Conservation (phyloP, 1,140 invertebrate species). For the Drosophila orosa region DNA sequence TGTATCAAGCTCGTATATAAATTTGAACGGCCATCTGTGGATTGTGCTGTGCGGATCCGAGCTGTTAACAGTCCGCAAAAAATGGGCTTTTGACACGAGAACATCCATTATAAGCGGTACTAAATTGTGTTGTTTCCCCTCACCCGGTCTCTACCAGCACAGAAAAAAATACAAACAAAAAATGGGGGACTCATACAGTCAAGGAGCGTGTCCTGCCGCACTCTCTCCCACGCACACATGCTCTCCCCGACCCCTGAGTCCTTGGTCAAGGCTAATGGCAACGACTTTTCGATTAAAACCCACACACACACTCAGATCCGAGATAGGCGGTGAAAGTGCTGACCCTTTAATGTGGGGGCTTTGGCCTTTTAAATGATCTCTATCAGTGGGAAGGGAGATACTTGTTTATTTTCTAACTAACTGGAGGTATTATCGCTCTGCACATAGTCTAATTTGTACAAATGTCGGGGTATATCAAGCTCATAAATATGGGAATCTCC, state of each 20-base stretch:
- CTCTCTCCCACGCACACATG: conserved; percentile 13
- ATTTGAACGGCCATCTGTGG: conserved; percentile 25
- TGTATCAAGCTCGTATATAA: conserved; percentile 33
- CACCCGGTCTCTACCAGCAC: background rate
- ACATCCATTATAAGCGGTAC: conserved; percentile 70
- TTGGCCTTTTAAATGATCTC: conserved; percentile 5
- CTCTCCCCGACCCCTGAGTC: background rate
- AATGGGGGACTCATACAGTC: conserved; percentile 17
- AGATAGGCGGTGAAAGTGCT: background rate
- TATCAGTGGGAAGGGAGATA: background rate
- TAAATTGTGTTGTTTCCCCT: conserved; percentile 76
- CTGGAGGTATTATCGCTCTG: background rate
- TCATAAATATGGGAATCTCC: too few species aligned
- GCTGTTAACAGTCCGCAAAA: conserved; percentile 54
- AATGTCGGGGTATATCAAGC: background rate
- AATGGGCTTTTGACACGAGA: conserved; percentile 82
- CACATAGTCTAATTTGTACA: background rate
- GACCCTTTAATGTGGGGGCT: background rate
- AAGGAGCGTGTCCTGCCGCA: conserved; percentile 36
- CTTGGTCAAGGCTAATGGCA: conserved; percentile 27
- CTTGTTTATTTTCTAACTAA: background rate
- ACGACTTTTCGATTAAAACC: conserved; percentile 21
- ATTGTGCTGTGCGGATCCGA: conserved; percentile 15
- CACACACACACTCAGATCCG: background rate
- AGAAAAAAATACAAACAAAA: background rate